phyloP scores from a whole-genome alignment of 2,113 vertebrate species.

The Myxocyprinus asiaticus region DNA sequence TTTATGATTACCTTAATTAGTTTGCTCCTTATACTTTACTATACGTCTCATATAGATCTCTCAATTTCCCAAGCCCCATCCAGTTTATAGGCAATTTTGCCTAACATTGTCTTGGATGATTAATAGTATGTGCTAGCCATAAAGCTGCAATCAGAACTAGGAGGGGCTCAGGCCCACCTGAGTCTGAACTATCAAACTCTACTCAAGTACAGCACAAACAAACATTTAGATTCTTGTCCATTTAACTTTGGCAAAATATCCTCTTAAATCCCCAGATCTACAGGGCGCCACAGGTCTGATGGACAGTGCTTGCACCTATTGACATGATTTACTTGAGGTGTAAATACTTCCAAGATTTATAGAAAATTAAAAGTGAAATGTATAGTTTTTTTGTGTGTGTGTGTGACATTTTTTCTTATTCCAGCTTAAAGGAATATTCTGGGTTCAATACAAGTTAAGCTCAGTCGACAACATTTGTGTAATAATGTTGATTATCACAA shows the following conservation, averaged over 20 bases:
- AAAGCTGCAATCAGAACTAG: constrained; percentile 4
- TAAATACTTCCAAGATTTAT: too few relatives aligned
- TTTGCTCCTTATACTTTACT: background rate
- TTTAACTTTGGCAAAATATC: background rate
- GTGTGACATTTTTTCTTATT: too few relatives aligned
- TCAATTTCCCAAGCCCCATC: background rate
- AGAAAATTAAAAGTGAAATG: too few relatives aligned
- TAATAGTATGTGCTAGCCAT: constrained; percentile 4
- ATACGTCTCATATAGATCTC: background rate
- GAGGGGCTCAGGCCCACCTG: too few relatives aligned
- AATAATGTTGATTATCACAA: too few relatives aligned
- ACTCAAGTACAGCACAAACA: background rate
- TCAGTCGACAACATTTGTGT: too few relatives aligned
- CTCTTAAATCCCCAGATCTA: background rate
- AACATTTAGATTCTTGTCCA: background rate
- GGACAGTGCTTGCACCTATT: too few relatives aligned
- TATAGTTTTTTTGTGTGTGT: too few relatives aligned
- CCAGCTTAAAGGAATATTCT: too few relatives aligned
- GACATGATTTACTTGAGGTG: too few relatives aligned
- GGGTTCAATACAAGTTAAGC: too few relatives aligned
- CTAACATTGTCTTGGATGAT: background rate
- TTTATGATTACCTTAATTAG: constrained; percentile 9
- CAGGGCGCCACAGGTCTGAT: background rate
- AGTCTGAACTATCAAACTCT: background rate
- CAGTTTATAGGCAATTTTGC: constrained; percentile 16